Evolutionary conservation across 1,140 invertebrate species (phyloP), one percentile per base, ranked within the genome.

Genomic region (Drosophila guanche): DNA sequence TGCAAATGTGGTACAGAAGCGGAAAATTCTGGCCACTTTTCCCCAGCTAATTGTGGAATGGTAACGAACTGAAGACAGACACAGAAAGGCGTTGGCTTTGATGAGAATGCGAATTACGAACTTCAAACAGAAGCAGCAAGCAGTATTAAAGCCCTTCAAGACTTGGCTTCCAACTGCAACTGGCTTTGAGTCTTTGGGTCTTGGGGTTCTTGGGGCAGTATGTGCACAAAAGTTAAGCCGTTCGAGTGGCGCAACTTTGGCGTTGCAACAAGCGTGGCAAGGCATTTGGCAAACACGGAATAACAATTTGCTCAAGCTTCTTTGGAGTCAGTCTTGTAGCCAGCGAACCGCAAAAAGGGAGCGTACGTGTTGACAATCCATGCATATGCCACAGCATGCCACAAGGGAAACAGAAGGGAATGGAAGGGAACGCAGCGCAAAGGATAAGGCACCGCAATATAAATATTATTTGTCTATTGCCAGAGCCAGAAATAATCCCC

Each of bases 231-330:
- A 53, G 68, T 69, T 40, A 33, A 51, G 33, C 37, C 51, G 54
- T 45, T 37, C 25, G 43, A 46, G 42, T 55, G 43, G 58, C 41
- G 40, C 25, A 62, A 41, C 41, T 68, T 52, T 46, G 22, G 59
- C 42, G 50, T n/a, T n/a, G 74, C 70, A 81, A 81, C 79, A 83
- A 83, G 68, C 73, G 79, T 62, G 75, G 79, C 79, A 83, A 83
- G 75, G 79, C 77, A 83, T 83, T 84, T 85, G 79, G 76, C 79
- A 84, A 85, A 84, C 79, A 83, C 67, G 79, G 76, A 83, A 83
- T 83, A 83, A 83, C 79, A 84, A 84, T 84, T 84, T 84, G 75
- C 71, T 70, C 47, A 51, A 65, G 22, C 74, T 50, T 40, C 76
- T 42, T 60, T 45, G 50, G 67, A 65, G 69, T 68, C 75, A 65